Base-by-base conservation (phyloP, 2,797 vertebrate genomes). In the Phaenicophaeus curvirostris region DNA sequence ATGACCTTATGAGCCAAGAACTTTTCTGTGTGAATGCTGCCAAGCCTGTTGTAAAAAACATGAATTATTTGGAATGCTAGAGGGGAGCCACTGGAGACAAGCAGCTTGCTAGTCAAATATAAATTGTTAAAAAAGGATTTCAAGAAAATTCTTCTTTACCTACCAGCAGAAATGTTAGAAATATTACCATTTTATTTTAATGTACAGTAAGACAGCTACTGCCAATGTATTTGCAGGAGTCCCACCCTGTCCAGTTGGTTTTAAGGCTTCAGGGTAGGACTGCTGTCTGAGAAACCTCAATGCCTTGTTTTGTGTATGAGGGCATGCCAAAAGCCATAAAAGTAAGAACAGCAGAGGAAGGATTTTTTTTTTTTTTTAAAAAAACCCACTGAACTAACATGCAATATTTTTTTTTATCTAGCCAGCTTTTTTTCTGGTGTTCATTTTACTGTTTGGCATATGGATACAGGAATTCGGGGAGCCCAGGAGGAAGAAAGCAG, bases 1-100 rank as follows among this genome's bases (percentile, higher is more conserved):
- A 76, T 93, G 97, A 96, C 95, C 95, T 97, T 98, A 97, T 95
- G 95, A 96, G 97, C 91, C 87, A 96, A 95, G 94, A 97, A 97
- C 94, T 94, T 94, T 96, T 95, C 73, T 93, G 62, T 86, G 93
- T 82, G 94, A 94, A 94, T 88, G 83, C 59, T 84, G 96, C 97
- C 97, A 97, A 96, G 91, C 81, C 80, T 93, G 87, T 78, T 93
- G 83, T 79, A 96, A 98, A 95, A 95, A 97, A 91, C 85, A 94
- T 96, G 96, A 95, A 94, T 95, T 97, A 94, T 96, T 19, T 95
- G 96, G 95, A 98, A 97, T 15, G 61, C 42, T 94, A 86, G 89
- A 97, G 91, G 35, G 87, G 91, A 97, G 85, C 87, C 15, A 31
- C 68, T 87, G 71, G 84, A 71, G n/a, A 89, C 59, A 89, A 85